These are phyloP conservation scores for Tiphia femorata DNA, from an alignment of 2,888 invertebrate species.

Conservation along the genomic window DNA sequence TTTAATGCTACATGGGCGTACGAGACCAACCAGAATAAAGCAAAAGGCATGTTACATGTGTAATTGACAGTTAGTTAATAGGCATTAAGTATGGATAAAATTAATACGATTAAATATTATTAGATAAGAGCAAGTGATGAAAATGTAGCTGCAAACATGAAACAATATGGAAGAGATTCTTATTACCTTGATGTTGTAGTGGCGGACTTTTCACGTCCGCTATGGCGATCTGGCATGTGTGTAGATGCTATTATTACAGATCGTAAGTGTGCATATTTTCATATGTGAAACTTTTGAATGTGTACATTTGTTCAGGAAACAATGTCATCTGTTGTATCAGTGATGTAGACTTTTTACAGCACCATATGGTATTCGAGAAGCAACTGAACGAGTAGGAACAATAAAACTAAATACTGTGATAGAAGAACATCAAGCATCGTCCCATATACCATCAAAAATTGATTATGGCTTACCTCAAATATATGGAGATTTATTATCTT, in stretches of 20 bases:
- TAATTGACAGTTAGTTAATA: not conserved
- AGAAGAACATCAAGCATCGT: slow-evolving; percentile 75
- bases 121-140: slow-evolving; percentile 84
- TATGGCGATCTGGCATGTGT: slow-evolving; percentile 79
- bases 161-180: slow-evolving; percentile 84
- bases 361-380: slow-evolving; percentile 97
- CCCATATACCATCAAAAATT: slow-evolving; percentile 87
- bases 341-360: slow-evolving; percentile 73
- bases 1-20: slow-evolving; percentile 90
- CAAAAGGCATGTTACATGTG: slow-evolving; percentile 74
- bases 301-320: not conserved
- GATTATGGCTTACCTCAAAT: slow-evolving; percentile 87
- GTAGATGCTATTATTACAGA: slow-evolving; percentile 97
- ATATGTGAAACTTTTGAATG: not conserved
- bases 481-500: slow-evolving; percentile 86
- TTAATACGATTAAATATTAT: slow-evolving; percentile 10
- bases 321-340: not conserved
- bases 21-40: slow-evolving; percentile 82
- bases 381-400: slow-evolving; percentile 86
- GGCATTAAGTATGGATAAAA: slow-evolving; percentile 1
- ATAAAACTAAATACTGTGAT: slow-evolving; percentile 74
- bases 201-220: slow-evolving; percentile 88
- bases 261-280: slow-evolving; percentile 76
- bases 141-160: slow-evolving; percentile 88
- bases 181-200: slow-evolving; percentile 90